Conservation (phyloP, 1,140 invertebrate species). For the Conus ventricosus region DNA sequence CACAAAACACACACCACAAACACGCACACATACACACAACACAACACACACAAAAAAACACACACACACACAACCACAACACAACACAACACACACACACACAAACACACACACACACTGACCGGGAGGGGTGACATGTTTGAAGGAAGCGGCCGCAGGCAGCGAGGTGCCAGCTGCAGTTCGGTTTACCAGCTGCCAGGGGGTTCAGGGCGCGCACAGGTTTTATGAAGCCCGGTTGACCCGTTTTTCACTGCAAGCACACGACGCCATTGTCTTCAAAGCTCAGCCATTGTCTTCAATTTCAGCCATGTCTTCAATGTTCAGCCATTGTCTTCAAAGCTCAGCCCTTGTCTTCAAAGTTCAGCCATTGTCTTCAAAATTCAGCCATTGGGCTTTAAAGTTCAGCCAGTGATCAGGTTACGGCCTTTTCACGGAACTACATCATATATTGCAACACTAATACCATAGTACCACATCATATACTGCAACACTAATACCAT, state of each 20-base stretch:
- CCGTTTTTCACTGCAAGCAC: slow-evolving; percentile 87
- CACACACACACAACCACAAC: not conserved
- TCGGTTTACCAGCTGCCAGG: slow-evolving; percentile 97
- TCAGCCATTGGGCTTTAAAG: too few relatives aligned
- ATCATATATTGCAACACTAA: not conserved
- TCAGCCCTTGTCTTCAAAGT: too few relatives aligned
- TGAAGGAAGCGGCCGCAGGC: slow-evolving; percentile 97
- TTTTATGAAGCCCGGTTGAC: slow-evolving; percentile 98
- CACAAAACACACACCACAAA: not conserved
- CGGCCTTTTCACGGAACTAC: not conserved
- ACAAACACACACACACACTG: not conserved
- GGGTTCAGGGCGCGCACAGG: slow-evolving; percentile 96
- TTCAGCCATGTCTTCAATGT: too few relatives aligned
- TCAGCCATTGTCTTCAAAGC: too few relatives aligned
- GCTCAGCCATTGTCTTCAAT: too few relatives aligned
- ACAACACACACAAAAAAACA: not conserved
- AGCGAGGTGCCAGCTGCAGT: slow-evolving; percentile 83
- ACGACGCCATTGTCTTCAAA: too few relatives aligned
- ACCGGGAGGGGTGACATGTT: slow-evolving; percentile 95
- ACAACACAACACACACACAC: slow-evolving; percentile 17
- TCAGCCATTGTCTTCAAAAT: too few relatives aligned
- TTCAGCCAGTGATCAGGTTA: too few relatives aligned
- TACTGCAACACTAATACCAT: too few relatives aligned
- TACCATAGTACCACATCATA: too few relatives aligned
- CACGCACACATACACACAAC: not conserved